Base-by-base conservation (phyloP, 2,888 invertebrate species). In the Listrodromus nycthemerus region DNA sequence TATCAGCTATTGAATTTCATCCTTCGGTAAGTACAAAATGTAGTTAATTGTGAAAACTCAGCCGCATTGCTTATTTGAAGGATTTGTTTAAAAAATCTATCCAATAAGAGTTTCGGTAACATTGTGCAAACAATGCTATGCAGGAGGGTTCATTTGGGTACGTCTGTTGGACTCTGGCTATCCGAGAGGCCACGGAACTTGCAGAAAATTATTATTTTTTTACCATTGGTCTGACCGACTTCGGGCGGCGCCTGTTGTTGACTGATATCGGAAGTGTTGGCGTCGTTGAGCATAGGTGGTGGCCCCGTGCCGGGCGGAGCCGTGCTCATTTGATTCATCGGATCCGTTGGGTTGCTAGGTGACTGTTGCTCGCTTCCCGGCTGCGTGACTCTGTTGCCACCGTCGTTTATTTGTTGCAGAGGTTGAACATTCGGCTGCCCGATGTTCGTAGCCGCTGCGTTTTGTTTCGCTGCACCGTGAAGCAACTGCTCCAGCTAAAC, bases 251-350 rank as follows among this genome's bases (percentile, higher is more conserved):
- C 87, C 19, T 82, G 85, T 61, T 82, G 83, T 45, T 87, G 87
- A 21, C 87, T 69, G 16, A 89, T 88, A 52, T 93, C 93, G 41
- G 91, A 86, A 27, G 89, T 71, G 24, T 79, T 8, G 0, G 78
- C 27, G 45, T 93, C 93, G 84, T 90, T 91, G 6, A 92, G 85
- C 30, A 91, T 88, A 41, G 93, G 91, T 21, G 92, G 92, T 50
- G 93, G 92, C 71, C 92, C 92, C 74, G 91, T 91, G 79, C 93
- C 93, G 65, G 93, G 92, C 63, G 93, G 92, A 48, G 93, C 92
- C 58, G 92, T 93, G 85, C 90, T 91, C 85, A 92, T 89, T 84
- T 91, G 92, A 88, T 90, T 92, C 81, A 92, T 88, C 19, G 91
- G 86, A 70, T 93, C 93, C 61, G 91, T 70, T 33, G 91, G 79